These are phyloP conservation scores for Cantharis nigra DNA, from an alignment of 2,888 invertebrate genomes.

Conservation along the genomic window DNA sequence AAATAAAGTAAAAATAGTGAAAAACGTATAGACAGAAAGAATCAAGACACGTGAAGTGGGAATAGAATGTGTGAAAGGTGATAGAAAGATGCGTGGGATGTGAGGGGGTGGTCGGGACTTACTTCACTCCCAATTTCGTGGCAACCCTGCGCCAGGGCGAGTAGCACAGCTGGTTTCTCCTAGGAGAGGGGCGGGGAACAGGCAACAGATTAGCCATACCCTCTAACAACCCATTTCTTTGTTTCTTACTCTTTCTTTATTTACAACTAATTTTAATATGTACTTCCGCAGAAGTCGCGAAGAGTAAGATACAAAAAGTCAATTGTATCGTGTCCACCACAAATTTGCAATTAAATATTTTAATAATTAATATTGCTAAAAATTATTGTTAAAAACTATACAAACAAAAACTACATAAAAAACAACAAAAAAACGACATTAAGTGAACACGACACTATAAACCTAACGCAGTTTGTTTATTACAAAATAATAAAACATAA, in stretches of 20 bases:
- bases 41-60: constrained; percentile 31
- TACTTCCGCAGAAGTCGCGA: not conserved
- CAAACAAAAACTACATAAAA: constrained; percentile 21
- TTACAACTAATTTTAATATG: not conserved
- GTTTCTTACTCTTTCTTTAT: constrained; percentile 19
- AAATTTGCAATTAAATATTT: constrained; percentile 9
- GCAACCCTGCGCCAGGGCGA: constrained; percentile 93
- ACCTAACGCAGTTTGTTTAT: constrained; percentile 35
- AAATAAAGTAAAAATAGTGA: constrained; percentile 10
- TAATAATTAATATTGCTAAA: constrained; percentile 1
- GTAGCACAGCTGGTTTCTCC: constrained; percentile 77
- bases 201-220: constrained; percentile 58
- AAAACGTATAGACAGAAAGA: constrained; percentile 41
- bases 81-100: constrained; percentile 33
- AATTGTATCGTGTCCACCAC: constrained; percentile 36
- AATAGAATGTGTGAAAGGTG: constrained; percentile 19
- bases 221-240: constrained; percentile 39
- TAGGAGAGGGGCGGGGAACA: constrained; percentile 57
- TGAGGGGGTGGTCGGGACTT: constrained; percentile 64
- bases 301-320: constrained; percentile 33
- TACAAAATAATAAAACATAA: constrained; percentile 30
- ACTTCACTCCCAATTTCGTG: constrained; percentile 94
- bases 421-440: constrained; percentile 23
- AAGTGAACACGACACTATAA: constrained; percentile 40
- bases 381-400: constrained; percentile 2